phyloP scores from a whole-genome alignment of 2,113 vertebrate species.

The Oreochromis aureus region DNA sequence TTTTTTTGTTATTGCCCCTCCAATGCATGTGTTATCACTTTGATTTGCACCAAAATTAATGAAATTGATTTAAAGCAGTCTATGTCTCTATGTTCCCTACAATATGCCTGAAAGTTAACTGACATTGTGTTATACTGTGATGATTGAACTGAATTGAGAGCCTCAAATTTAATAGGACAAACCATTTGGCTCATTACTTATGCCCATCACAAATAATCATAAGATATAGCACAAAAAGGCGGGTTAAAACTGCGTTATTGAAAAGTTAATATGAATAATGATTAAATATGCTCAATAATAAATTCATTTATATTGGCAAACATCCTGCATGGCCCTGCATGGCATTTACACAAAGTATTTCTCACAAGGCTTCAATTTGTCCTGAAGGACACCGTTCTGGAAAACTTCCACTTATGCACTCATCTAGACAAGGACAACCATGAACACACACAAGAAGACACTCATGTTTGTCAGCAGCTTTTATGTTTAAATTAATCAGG shows the following conservation, averaged over 20 bases:
- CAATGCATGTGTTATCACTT: background rate
- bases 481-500: background rate
- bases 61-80: background rate
- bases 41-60: background rate
- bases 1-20: background rate
- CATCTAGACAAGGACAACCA: background rate
- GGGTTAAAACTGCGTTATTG: background rate
- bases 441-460: background rate
- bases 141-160: background rate
- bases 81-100: background rate
- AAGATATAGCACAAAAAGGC: background rate
- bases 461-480: background rate
- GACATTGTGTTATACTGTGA: background rate
- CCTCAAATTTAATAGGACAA: background rate
- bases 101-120: background rate
- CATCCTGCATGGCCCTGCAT: background rate
- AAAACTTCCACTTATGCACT: background rate
- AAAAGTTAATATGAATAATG: conserved; percentile 6
- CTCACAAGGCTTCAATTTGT: conserved; percentile 12
- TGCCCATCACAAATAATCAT: background rate
- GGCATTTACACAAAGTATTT: background rate
- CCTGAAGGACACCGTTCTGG: background rate
- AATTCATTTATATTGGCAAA: background rate
- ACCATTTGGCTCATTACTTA: background rate
- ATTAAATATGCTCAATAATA: background rate